A percentile compares a stretch with the other conserved stretches of the same genome.
These are phyloP conservation scores for Diploptera punctata DNA, from an alignment of 2,888 invertebrate genomes.

Conservation along the genomic window DNA sequence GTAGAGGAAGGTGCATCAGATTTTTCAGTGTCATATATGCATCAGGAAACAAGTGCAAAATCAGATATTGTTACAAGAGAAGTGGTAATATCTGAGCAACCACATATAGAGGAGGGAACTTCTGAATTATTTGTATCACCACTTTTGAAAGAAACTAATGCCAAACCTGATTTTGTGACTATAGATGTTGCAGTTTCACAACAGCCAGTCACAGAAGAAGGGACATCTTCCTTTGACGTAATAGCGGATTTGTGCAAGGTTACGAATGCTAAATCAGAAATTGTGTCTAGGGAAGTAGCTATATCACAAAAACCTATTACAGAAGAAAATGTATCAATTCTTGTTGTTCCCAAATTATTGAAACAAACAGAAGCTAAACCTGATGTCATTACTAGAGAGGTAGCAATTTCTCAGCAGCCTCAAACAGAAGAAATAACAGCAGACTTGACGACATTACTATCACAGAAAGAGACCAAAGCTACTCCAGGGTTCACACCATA, in stretches of 20 bases:
- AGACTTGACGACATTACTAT: background rate
- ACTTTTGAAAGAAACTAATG: conserved; percentile 18
- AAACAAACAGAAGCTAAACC: conserved; percentile 15
- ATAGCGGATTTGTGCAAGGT: background rate
- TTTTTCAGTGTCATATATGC: background rate
- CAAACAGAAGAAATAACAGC: background rate
- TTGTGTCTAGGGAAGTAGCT: conserved; percentile 9
- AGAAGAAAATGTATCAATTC: background rate
- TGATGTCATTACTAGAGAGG: conserved; percentile 6
- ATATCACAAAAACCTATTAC: conserved; percentile 3
- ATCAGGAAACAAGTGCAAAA: background rate
- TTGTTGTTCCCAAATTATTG: background rate
- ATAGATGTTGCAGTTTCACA: conserved; percentile 27
- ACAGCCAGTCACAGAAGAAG: conserved; percentile 21
- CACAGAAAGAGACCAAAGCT: background rate
- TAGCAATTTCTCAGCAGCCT: background rate
- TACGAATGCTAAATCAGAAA: background rate
- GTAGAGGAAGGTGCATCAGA: conserved; percentile 18
- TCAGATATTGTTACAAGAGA: background rate
- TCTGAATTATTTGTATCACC: background rate
- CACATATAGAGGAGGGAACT: background rate
- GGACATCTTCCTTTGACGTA: background rate
- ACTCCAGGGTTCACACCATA: background rate
- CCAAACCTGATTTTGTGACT: conserved; percentile 19
- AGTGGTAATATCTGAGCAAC: conserved; percentile 1